Conservation (phyloP, 2,888 invertebrate genomes). For the Diadegma fenestrale region DNA sequence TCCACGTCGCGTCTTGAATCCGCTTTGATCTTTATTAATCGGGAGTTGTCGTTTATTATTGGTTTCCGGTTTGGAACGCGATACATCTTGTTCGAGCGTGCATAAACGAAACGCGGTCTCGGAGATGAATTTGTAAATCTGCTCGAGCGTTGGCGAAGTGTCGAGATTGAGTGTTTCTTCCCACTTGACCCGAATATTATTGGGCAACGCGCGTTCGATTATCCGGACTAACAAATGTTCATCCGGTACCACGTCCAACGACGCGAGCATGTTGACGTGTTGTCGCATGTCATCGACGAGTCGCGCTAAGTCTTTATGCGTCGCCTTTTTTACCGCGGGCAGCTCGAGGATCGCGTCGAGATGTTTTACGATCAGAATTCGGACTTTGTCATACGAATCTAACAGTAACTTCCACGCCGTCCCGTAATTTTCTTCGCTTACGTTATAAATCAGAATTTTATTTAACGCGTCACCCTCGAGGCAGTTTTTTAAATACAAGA, state of each 20-base stretch:
- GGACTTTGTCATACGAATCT: slow-evolving; percentile 53
- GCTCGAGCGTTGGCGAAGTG: slow-evolving; percentile 39
- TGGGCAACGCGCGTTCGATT: slow-evolving; percentile 61
- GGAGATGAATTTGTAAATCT: slow-evolving; percentile 50
- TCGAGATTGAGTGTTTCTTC: slow-evolving; percentile 58
- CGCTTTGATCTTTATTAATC: slow-evolving; percentile 30
- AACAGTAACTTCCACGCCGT: too few relatives aligned
- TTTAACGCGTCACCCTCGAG: slow-evolving; percentile 56
- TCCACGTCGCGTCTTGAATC: slow-evolving; percentile 31
- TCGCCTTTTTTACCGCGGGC: slow-evolving; percentile 23
- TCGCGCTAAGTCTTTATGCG: slow-evolving; percentile 42
- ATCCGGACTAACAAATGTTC: too few relatives aligned
- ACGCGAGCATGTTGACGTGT: too few relatives aligned
- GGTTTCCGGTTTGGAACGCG: slow-evolving; percentile 48
- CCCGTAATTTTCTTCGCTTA: slow-evolving; percentile 60
- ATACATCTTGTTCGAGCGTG: slow-evolving; percentile 55
- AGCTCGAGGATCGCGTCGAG: slow-evolving; percentile 60
- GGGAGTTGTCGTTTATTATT: slow-evolving; percentile 38
- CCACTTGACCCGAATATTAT: slow-evolving; percentile 43
- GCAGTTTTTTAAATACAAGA: slow-evolving; percentile 48
- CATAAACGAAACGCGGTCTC: slow-evolving; percentile 55
- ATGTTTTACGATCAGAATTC: slow-evolving; percentile 57
- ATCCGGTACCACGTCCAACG: too few relatives aligned
- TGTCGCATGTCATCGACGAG: too few relatives aligned
- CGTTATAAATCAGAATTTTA: slow-evolving; percentile 47